Percentiles rank a stretch among this genome's conserved stretches.
Evolutionary conservation across 2,797 vertebrate genomes (phyloP).

Genomic region (Silurus aristotelis): DNA sequence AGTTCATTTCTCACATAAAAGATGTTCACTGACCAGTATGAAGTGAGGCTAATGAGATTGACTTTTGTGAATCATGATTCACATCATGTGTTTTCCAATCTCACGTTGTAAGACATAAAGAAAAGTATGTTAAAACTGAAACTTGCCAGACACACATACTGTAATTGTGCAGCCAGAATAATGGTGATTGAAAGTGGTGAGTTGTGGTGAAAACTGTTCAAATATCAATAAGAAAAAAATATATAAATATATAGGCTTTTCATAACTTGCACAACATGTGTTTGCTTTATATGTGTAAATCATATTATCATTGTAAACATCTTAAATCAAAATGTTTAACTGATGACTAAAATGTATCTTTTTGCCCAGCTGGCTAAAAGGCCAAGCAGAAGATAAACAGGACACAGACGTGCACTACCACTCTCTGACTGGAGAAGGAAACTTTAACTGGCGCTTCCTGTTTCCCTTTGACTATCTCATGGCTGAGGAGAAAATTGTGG

Average conservation of each 20-base stretch:
- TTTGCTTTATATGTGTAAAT: background rate
- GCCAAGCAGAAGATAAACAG: slow-evolving; percentile 97
- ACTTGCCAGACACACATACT: background rate
- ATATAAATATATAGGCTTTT: background rate
- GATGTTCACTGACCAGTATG: slow-evolving; percentile 14
- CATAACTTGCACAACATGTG: background rate
- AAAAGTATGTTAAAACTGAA: background rate
- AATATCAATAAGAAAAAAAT: too few species aligned
- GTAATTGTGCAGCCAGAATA: background rate
- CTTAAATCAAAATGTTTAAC: slow-evolving; percentile 48
- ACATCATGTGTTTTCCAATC: background rate
- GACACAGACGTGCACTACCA: slow-evolving; percentile 98
- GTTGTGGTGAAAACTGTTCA: too few species aligned
- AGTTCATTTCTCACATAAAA: background rate
- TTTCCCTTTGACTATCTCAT: slow-evolving; percentile 95
- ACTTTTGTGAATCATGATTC: background rate
- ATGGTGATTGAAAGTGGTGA: background rate
- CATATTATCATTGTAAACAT: slow-evolving; percentile 56
- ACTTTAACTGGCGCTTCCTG: slow-evolving; percentile 98
- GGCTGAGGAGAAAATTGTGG: slow-evolving; percentile 95
- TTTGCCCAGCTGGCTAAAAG: slow-evolving; percentile 90
- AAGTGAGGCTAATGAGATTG: slow-evolving; percentile 5
- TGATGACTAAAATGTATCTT: slow-evolving; percentile 12
- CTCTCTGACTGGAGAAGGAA: slow-evolving; percentile 94
- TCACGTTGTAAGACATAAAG: background rate